Base-by-base conservation (phyloP, 2,888 invertebrate species). In the Entomobrya proxima region DNA sequence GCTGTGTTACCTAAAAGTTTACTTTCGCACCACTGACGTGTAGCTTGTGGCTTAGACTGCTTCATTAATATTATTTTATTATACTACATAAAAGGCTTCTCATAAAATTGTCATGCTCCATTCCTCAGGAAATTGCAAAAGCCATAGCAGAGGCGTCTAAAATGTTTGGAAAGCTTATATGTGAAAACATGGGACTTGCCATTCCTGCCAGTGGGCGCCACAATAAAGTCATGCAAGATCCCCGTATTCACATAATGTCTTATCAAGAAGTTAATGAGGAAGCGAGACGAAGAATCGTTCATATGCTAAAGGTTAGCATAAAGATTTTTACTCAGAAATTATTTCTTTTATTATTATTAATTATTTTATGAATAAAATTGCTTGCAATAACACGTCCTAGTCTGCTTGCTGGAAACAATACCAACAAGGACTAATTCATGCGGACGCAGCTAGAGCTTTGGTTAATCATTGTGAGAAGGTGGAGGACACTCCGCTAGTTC, bases 321-420 rank as follows among this genome's bases (percentile, higher is more conserved):
- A 72, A 40, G 32, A 61, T 0, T 55, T 47, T 47, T 13, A 15
- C n/a, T 7, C 7, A 21, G 52, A 79, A 27, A 52, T 79, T 61
- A 24, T 44, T 74, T 27, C 61, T 35, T 2, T 35, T 61, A 30
- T 32, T 15, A 18, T 64, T 2, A 32, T 35, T 64, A 32, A 32
- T 2, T 11, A 13, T 9, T 3, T 13, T 40, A 21, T 69, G 40
- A 30, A 40, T 11, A 40, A 40, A 40, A 40, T 15, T 44, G 50
- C 21, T 74, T 35, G n/a, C 15, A 11, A 40, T 15, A 11, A 40
- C 15, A 21, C 55, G n/a, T 32, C n/a, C 15, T 7, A 85, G 87
- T 89, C 94, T 24, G 85, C 94, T 0, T 94, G 94, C 89, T 94
- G 94, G 93, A 92, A 94, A 0, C 94, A 94, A 90, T 94, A 94